Evolutionary conservation across 1,140 invertebrate species (phyloP).

Genomic region (Acarapis woodi): DNA sequence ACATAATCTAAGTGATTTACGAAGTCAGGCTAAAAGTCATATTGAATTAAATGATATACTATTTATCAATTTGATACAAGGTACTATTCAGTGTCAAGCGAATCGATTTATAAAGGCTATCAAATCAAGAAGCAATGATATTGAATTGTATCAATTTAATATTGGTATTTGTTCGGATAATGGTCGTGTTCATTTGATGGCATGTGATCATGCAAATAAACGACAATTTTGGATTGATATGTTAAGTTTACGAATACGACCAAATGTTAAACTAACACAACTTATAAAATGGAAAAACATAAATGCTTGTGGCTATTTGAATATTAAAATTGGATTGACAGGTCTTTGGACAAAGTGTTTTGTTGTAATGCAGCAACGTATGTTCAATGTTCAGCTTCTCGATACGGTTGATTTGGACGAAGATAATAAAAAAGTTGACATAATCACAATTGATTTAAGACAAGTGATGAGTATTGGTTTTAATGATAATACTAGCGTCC

Average conservation of each 20-base stretch:
- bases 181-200: constrained; percentile 5
- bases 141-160: not conserved
- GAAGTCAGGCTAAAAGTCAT: not conserved
- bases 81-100: not conserved
- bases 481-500: not conserved
- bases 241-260: not conserved
- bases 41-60: constrained; percentile 3
- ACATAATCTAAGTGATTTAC: not conserved
- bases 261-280: not conserved
- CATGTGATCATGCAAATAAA: not conserved
- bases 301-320: not conserved
- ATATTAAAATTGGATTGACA: not conserved
- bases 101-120: not conserved
- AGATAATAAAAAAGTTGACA: not conserved
- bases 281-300: not conserved
- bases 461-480: constrained; percentile 1
- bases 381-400: not conserved
- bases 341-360: constrained; percentile 1
- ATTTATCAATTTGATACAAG: not conserved
- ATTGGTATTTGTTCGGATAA: constrained; percentile 2
- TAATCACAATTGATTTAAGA: not conserved
- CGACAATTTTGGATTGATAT: constrained; percentile 3
- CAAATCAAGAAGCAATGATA: not conserved
- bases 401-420: not conserved
- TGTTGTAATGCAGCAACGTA: not conserved